Conservation (phyloP, 2,888 invertebrate genomes). For the Chrysotoxum bicinctum region DNA sequence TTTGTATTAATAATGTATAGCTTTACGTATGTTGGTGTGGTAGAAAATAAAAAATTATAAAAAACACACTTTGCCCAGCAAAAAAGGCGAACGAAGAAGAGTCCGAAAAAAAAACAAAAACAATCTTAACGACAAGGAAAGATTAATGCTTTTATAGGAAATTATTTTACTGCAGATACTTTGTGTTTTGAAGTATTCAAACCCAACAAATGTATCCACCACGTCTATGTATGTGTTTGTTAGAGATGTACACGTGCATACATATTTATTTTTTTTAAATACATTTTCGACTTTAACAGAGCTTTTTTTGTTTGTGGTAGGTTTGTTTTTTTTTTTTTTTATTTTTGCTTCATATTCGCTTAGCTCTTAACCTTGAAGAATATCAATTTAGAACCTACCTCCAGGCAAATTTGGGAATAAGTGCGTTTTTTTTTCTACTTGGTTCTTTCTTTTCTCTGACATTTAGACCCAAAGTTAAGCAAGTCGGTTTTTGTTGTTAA, state of each 20-base stretch:
- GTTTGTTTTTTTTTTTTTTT: conserved; percentile 32
- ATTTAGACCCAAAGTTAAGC: conserved; percentile 35
- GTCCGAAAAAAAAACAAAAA: conserved; percentile 13
- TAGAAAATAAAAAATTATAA: conserved; percentile 6
- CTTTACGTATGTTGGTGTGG: conserved; percentile 30
- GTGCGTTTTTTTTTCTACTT: conserved; percentile 43
- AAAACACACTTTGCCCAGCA: background rate
- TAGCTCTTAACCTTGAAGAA: conserved; percentile 72
- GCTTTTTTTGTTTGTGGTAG: background rate
- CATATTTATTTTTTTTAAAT: conserved; percentile 11
- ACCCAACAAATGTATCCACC: conserved; percentile 50
- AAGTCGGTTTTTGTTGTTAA: conserved; percentile 12
- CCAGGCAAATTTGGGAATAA: conserved; percentile 61
- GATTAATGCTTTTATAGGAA: conserved; percentile 70
- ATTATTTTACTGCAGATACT: conserved; percentile 64
- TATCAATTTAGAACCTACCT: conserved; percentile 68
- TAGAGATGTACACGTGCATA: background rate
- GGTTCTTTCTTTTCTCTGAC: conserved; percentile 30
- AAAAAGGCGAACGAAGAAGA: conserved; percentile 45
- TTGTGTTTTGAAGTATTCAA: conserved; percentile 28
- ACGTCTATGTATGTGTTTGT: no score
- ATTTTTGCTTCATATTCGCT: conserved; percentile 34
- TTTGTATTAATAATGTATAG: conserved; percentile 23
- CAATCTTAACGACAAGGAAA: conserved; percentile 11
- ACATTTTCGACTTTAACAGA: conserved; percentile 10